These are phyloP conservation scores for Ectobius pallidus DNA, from an alignment of 2,888 invertebrate species.

Conservation along the genomic window DNA sequence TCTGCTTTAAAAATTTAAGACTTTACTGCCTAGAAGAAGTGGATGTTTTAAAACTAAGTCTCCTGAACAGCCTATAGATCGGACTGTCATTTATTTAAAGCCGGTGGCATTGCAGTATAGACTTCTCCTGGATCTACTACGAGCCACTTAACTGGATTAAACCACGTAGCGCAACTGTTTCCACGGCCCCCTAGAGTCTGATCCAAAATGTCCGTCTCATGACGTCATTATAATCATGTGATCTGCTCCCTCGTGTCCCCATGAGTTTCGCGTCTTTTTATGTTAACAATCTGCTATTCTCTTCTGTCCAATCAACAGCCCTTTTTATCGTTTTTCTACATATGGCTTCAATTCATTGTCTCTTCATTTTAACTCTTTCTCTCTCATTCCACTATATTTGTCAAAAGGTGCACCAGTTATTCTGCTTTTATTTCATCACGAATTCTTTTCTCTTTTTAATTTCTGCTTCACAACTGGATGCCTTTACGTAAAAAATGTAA, in stretches of 20 bases:
- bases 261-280: neutral
- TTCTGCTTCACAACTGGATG: too few species aligned
- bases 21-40: too few species aligned
- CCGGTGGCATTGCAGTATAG: neutral
- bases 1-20: too few species aligned
- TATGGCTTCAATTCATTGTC: too few species aligned
- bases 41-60: too few species aligned
- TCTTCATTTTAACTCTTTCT: too few species aligned
- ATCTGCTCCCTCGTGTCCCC: neutral
- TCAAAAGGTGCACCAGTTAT: too few species aligned
- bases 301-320: too few species aligned
- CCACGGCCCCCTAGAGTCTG: constrained; percentile 29
- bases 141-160: constrained; percentile 37
- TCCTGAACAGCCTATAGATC: neutral
- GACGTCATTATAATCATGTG: constrained; percentile 25
- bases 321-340: neutral
- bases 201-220: constrained; percentile 28
- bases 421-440: too few species aligned
- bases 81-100: neutral
- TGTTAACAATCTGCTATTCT: neutral
- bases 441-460: too few species aligned
- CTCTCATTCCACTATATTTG: too few species aligned
- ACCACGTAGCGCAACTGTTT: constrained; percentile 36
- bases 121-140: neutral
- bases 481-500: too few species aligned